Conservation (phyloP, 2,113 vertebrate species). For the Hystrix cristata region DNA sequence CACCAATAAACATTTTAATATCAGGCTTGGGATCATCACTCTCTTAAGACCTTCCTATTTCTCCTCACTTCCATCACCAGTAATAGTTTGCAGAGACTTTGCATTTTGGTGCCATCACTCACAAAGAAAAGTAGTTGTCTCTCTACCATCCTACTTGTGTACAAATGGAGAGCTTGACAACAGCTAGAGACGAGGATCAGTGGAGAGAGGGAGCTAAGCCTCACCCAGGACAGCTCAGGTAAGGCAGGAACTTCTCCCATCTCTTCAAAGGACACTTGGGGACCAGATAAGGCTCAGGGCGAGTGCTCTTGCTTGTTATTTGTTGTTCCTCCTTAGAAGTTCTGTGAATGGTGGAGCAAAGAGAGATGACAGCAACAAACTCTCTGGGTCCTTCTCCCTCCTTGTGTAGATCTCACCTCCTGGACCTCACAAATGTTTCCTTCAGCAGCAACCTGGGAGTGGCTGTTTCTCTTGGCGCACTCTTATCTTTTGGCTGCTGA, state of each 20-base stretch:
- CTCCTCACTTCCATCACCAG: background rate
- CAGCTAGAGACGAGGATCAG: background rate
- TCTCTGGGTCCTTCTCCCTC: conserved; percentile 15
- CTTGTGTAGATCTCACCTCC: conserved; percentile 60
- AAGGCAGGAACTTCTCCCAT: conserved; percentile 29
- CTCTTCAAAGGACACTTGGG: background rate
- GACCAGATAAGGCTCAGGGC: background rate
- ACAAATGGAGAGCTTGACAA: background rate
- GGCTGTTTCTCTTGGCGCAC: conserved; percentile 78
- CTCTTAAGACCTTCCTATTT: conserved; percentile 57
- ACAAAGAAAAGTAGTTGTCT: conserved; percentile 26
- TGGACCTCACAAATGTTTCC: conserved; percentile 76
- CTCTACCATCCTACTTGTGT: background rate
- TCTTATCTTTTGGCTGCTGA: conserved; percentile 75
- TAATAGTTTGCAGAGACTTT: background rate
- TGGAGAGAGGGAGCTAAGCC: background rate
- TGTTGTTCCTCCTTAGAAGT: conserved; percentile 47
- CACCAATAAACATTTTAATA: conserved; percentile 53
- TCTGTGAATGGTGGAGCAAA: background rate
- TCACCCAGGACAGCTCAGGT: background rate
- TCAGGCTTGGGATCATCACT: conserved; percentile 44
- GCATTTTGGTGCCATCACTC: conserved; percentile 16
- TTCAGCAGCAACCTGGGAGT: conserved; percentile 71
- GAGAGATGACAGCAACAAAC: conserved; percentile 28
- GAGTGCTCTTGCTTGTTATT: background rate